Base-by-base conservation (phyloP, 2,113 vertebrate genomes). In the Periophthalmodon schlosseri region DNA sequence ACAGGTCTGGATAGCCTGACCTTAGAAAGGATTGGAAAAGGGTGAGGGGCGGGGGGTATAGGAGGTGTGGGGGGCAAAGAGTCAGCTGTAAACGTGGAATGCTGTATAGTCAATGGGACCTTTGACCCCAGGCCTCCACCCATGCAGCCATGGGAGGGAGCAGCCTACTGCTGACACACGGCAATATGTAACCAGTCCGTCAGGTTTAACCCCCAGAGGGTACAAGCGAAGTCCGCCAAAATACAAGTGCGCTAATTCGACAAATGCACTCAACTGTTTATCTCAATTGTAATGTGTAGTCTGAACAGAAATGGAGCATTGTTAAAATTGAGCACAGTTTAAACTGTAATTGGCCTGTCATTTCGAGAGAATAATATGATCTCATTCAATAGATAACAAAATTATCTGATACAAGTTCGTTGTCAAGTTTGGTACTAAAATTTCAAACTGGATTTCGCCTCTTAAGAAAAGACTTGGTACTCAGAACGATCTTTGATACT, bases 51-150 rank as follows among this genome's bases (percentile, higher is more conserved):
- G 65, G 73, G 69, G 58, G 8, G 50, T 34, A 44, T 50, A 5
- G 57, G 50, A 5, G 70, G 24, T 23, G 4, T 23, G n/a, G 66
- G 72, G 71, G 0, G 33, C 49, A 68, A 79, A 69, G 79, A 75
- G 73, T 78, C 84, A 87, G 90, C 86, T 87, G 84, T 75, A 81
- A 75, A 71, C 65, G 66, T 78, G 81, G 78, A 92, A 85, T 90
- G 83, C 70, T 67, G 67, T 76, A n/a, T 57, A 28, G 70, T 36
- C 23, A 18, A 4, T 33, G 58, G 82, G 89, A 89, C 85, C 90
- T 87, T 82, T 91, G 74, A 89, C 88, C 91, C 50, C 28, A 1
- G 77, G 83, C 80, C 87, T 76, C 87, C 88, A 52, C 90, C 88
- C 89, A 83, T 69, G 69, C 47, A 74, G 72, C 81, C 49, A 63